Evolutionary conservation across 1,140 invertebrate species (phyloP).

Genomic region (Magallana ariakensis): DNA sequence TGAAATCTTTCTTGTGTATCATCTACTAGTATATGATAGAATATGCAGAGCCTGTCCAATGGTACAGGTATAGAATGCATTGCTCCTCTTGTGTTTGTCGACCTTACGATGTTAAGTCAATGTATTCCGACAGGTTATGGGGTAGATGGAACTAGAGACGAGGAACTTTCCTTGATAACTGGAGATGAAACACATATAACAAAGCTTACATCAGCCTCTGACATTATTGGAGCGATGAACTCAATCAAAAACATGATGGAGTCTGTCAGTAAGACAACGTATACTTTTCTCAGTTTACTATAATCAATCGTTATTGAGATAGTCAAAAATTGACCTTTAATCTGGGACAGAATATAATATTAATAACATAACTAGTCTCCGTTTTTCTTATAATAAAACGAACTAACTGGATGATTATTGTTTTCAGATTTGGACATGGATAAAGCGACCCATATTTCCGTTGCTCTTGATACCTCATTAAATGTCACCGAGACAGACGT

Average conservation of each 20-base stretch:
- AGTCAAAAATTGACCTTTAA: no score
- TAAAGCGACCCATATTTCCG: not conserved
- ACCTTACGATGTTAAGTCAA: not conserved
- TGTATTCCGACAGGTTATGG: not conserved
- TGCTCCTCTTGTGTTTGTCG: no score
- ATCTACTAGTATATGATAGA: not conserved
- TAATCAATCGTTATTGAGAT: no score
- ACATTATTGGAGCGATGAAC: not conserved
- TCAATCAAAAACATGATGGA: conserved; percentile 7
- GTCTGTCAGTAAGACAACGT: conserved; percentile 1
- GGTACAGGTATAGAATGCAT: no score
- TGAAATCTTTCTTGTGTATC: no score
- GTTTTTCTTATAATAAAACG: no score
- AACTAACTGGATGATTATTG: no score
- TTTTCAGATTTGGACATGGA: not conserved
- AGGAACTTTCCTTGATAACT: not conserved
- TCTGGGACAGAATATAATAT: no score
- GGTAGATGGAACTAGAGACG: not conserved
- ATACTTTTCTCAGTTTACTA: not conserved
- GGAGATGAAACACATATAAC: not conserved
- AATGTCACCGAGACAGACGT: conserved; percentile 1
- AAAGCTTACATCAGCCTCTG: not conserved
- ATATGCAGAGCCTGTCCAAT: not conserved
- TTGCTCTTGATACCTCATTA: not conserved
- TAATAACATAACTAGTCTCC: no score